Percentiles rank a stretch among this genome's conserved stretches.
These are phyloP conservation scores for Sebastiscus albofasciatus DNA, from an alignment of 2,797 vertebrate species.

Conservation along the genomic window DNA sequence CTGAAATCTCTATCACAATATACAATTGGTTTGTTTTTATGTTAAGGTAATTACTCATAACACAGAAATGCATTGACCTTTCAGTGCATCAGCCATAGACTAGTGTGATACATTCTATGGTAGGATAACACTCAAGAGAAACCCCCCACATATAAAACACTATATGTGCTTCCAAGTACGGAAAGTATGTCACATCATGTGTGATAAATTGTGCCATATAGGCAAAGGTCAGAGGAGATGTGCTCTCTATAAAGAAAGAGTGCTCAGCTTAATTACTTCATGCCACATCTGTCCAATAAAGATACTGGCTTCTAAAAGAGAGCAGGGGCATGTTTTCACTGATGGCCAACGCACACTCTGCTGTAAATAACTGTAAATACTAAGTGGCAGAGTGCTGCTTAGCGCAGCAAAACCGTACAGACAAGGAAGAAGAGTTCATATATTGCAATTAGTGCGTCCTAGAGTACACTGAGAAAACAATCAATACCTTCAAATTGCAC, in stretches of 20 bases:
- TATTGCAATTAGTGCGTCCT: neutral
- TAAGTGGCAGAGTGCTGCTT: constrained; percentile 31
- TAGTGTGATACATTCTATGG: neutral
- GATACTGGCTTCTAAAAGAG: constrained; percentile 42
- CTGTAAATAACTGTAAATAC: constrained; percentile 52
- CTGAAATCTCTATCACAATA: neutral
- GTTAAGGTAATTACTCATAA: neutral
- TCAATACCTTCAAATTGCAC: constrained; percentile 14
- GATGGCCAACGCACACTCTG: neutral
- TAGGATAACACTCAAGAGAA: neutral
- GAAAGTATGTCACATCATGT: constrained; percentile 35
- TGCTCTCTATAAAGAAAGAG: constrained; percentile 41
- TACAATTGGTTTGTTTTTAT: constrained; percentile 4
- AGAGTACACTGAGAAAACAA: constrained; percentile 8
- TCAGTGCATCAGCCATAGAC: neutral
- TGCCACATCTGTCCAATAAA: constrained; percentile 53
- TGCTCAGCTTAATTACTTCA: constrained; percentile 59
- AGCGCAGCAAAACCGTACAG: neutral
- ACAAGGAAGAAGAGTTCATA: neutral
- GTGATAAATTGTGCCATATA: constrained; percentile 42
- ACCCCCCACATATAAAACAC: neutral
- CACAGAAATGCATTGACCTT: constrained; percentile 25
- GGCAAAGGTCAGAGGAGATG: constrained; percentile 57
- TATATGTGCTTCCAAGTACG: neutral
- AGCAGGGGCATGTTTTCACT: constrained; percentile 18